These are phyloP conservation scores for Callyntrura guangdongensis DNA, from an alignment of 2,888 invertebrate species.

Conservation along the genomic window DNA sequence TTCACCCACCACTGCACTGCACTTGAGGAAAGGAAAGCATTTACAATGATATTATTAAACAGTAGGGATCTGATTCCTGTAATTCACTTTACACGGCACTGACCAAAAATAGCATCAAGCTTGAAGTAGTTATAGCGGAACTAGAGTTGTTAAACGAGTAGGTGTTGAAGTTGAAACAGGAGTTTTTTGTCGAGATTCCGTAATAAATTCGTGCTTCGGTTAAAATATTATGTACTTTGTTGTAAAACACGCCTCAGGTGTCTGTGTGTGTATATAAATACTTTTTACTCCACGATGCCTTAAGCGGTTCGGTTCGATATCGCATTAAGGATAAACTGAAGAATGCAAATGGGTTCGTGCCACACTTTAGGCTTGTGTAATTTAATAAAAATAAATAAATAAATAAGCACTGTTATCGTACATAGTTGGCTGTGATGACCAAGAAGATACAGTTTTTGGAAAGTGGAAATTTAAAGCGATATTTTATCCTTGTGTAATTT, in stretches of 20 bases:
- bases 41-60: constrained; percentile 28
- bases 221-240: not conserved
- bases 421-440: not conserved
- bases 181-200: constrained; percentile 42
- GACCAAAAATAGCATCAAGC: constrained; percentile 55
- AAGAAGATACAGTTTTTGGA: constrained; percentile 54
- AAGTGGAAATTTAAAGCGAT: not conserved
- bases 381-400: constrained; percentile 42
- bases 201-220: constrained; percentile 29
- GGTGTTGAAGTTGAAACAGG: constrained; percentile 28
- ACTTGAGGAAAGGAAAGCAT: constrained; percentile 16
- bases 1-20: constrained; percentile 27
- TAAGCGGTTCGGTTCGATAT: constrained; percentile 35
- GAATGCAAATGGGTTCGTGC: constrained; percentile 18
- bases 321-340: constrained; percentile 27
- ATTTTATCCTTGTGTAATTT: not conserved
- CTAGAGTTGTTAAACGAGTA: constrained; percentile 9
- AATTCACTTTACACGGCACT: constrained; percentile 45
- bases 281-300: not conserved
- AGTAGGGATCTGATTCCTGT: constrained; percentile 24
- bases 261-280: not conserved
- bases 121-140: constrained; percentile 60
- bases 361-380: constrained; percentile 6
- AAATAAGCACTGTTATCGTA: constrained; percentile 53
- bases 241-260: constrained; percentile 17